These are phyloP conservation scores for Echeneis naucrates DNA, from an alignment of 2,797 vertebrate genomes.

Conservation along the genomic window DNA sequence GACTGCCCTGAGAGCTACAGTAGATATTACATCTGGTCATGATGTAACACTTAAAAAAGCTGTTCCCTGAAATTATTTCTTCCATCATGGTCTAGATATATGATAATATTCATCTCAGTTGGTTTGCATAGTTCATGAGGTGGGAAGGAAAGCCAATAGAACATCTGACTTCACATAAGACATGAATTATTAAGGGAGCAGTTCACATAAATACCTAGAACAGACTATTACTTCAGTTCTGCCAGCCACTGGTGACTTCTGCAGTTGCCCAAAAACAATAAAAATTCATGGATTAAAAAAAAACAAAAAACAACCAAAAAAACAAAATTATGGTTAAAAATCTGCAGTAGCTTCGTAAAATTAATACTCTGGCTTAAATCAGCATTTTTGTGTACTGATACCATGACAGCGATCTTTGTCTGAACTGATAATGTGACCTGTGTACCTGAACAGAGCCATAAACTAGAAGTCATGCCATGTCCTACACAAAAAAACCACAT, in stretches of 20 bases:
- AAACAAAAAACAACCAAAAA: too few species aligned
- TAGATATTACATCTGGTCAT: conserved; percentile 7
- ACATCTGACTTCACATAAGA: conserved; percentile 6
- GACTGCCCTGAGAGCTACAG: conserved; percentile 30
- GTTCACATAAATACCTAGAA: not conserved
- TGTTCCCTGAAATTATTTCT: conserved; percentile 19
- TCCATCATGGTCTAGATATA: conserved; percentile 3
- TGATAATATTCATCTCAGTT: conserved; percentile 4
- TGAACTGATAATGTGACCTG: not conserved
- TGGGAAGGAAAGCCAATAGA: not conserved
- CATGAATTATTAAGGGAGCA: conserved; percentile 13
- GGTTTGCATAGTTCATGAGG: not conserved
- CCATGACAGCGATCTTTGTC: not conserved
- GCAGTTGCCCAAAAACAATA: not conserved
- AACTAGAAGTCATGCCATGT: too few species aligned
- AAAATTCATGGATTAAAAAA: not conserved
- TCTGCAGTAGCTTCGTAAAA: not conserved
- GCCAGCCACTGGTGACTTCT: not conserved
- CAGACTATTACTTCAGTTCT: not conserved
- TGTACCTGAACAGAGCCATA: not conserved
- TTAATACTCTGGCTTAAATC: too few species aligned
- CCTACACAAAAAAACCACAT: too few species aligned
- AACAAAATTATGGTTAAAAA: not conserved
- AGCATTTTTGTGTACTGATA: not conserved
- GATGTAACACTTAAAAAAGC: conserved; percentile 5